Conservation (phyloP, 2,113 vertebrate genomes). For the Riparia riparia region DNA sequence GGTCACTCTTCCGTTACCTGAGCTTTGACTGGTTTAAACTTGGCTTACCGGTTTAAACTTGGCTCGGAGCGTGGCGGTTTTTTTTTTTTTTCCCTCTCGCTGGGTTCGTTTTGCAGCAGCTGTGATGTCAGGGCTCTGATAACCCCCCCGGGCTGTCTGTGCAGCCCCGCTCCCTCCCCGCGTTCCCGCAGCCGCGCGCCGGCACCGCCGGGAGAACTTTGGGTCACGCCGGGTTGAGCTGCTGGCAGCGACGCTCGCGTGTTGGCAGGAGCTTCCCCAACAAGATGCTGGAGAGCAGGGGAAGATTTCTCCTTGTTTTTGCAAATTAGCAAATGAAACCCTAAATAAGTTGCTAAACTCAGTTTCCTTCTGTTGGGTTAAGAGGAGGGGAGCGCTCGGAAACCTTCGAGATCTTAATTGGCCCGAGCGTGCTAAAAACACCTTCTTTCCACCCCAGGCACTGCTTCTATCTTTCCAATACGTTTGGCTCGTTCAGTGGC, state of each 20-base stretch:
- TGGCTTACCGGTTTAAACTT: background rate
- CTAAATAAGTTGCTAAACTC: slow-evolving; percentile 51
- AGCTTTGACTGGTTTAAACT: background rate
- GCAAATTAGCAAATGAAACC: slow-evolving; percentile 54
- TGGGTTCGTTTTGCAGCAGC: background rate
- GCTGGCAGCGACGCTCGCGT: background rate
- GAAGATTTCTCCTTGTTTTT: slow-evolving; percentile 50
- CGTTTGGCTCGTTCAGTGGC: background rate
- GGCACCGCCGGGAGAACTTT: background rate
- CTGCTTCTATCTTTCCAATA: background rate
- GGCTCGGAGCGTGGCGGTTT: accelerated
- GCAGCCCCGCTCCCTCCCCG: background rate
- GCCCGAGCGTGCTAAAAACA: slow-evolving; percentile 2
- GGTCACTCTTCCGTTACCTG: background rate
- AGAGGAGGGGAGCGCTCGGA: slow-evolving; percentile 25
- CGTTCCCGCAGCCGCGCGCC: background rate
- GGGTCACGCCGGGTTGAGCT: slow-evolving; percentile 34
- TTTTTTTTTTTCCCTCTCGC: too few relatives aligned
- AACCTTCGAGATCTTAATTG: slow-evolving; percentile 7
- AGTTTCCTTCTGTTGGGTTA: slow-evolving; percentile 44
- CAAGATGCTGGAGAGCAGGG: slow-evolving; percentile 22
- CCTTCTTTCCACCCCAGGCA: background rate
- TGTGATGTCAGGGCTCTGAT: background rate
- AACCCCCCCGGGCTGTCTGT: background rate
- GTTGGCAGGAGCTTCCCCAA: slow-evolving; percentile 43